These are phyloP conservation scores for Agonopterix alstromeriana DNA, from an alignment of 2,888 invertebrate species.

Conservation along the genomic window DNA sequence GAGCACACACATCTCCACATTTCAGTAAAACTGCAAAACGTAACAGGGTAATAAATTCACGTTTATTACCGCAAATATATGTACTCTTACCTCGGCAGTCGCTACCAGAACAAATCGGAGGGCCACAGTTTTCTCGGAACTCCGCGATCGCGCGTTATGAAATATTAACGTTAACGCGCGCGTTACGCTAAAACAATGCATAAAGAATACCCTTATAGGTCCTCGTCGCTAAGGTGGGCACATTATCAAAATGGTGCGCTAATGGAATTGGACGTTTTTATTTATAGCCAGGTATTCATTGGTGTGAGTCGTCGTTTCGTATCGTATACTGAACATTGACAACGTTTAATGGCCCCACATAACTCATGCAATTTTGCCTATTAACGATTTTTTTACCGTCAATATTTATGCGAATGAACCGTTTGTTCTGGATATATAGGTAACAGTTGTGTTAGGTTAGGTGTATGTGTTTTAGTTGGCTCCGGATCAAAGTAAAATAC, in stretches of 20 bases:
- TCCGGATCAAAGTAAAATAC: too few relatives aligned
- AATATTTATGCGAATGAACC: too few relatives aligned
- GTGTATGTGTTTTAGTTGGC: too few relatives aligned
- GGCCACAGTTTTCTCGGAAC: constrained; percentile 46
- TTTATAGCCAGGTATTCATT: constrained; percentile 45
- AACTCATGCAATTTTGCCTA: constrained; percentile 27
- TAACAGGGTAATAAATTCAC: constrained; percentile 70
- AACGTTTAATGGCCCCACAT: constrained; percentile 31
- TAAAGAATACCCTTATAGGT: constrained; percentile 20
- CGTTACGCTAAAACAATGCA: constrained; percentile 49
- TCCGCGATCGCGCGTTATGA: constrained; percentile 49
- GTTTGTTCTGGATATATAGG: too few relatives aligned
- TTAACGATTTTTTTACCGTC: too few relatives aligned
- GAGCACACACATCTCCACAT: constrained; percentile 58
- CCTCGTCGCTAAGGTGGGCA: constrained; percentile 24
- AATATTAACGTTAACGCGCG: constrained; percentile 52
- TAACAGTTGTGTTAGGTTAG: too few relatives aligned
- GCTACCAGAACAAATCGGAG: constrained; percentile 60
- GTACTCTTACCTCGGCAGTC: constrained; percentile 53
- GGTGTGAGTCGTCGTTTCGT: constrained; percentile 28
- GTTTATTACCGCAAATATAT: constrained; percentile 69
- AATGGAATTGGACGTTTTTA: constrained; percentile 54
- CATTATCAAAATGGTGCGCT: constrained; percentile 31
- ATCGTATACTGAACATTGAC: constrained; percentile 21
- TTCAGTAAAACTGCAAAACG: constrained; percentile 69